Conservation (phyloP, 37 sponge, comb jelly and placozoan genomes). For the Mnemiopsis leidyi region DNA sequence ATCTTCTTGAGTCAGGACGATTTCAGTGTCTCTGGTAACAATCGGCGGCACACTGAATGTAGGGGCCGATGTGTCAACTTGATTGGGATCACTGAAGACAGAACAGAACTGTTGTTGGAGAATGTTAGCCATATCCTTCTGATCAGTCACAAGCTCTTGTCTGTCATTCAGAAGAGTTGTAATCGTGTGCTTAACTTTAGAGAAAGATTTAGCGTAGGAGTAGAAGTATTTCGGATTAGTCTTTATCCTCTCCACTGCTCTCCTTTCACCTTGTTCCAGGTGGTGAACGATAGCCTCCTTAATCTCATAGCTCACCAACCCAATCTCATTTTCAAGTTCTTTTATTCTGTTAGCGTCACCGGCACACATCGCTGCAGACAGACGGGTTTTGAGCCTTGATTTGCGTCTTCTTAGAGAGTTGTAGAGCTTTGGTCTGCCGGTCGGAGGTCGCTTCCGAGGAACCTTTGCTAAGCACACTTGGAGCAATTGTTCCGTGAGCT, state of each 20-base stretch:
- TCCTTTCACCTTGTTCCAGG: no score
- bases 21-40: no score
- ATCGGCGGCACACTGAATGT: no score
- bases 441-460: not conserved
- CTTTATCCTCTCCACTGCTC: not conserved
- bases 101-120: no score
- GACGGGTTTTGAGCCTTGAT: not conserved
- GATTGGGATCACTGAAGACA: no score
- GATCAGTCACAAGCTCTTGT: no score
- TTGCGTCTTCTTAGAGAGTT: not conserved
- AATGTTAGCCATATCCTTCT: no score
- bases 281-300: not conserved
- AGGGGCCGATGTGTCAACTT: no score
- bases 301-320: not conserved
- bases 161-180: no score
- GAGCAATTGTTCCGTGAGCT: not conserved
- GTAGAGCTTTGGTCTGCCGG: not conserved
- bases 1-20: no score
- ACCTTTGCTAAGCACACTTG: not conserved
- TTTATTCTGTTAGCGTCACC: not conserved
- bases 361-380: not conserved
- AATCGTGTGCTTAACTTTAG: no score
- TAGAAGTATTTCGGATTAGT: not conserved
- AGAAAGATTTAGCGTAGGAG: no score
- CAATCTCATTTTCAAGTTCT: not conserved